Percentiles rank a stretch among this genome's conserved stretches.
Conservation (phyloP, 1,140 invertebrate genomes). For the Goniozus legneri region DNA sequence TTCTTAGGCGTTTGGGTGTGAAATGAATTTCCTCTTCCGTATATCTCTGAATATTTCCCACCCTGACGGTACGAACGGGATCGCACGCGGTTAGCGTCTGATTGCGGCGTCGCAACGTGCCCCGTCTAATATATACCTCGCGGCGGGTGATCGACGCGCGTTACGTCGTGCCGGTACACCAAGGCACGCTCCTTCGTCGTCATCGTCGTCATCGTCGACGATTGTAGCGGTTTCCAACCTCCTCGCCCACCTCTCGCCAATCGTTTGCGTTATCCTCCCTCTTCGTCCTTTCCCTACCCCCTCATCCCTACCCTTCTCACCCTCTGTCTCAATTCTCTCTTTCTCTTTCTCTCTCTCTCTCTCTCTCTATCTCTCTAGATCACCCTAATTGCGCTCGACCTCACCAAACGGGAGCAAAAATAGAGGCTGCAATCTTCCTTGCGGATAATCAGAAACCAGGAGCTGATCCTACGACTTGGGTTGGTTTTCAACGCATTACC, state of each 20-base stretch:
- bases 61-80: no score
- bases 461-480: no score
- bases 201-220: background rate
- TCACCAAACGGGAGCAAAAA: background rate
- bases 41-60: no score
- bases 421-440: background rate
- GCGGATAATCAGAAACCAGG: no score
- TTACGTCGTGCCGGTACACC: no score
- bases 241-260: no score
- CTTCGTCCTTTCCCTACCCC: slow-evolving; percentile 5
- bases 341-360: background rate
- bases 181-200: slow-evolving; percentile 13
- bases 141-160: slow-evolving; percentile 24
- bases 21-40: no score
- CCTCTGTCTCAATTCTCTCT: background rate
- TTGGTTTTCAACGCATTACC: no score
- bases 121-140: slow-evolving; percentile 48
- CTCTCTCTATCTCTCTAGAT: background rate
- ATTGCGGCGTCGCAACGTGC: slow-evolving; percentile 36
- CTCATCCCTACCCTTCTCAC: slow-evolving; percentile 13
- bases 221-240: no score
- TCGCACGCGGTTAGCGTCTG: no score
- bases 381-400: background rate
- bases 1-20: no score
- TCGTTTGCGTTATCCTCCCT: no score